phyloP scores from a whole-genome alignment of 2,113 vertebrate genomes.

The Gymnobelideus leadbeateri region DNA sequence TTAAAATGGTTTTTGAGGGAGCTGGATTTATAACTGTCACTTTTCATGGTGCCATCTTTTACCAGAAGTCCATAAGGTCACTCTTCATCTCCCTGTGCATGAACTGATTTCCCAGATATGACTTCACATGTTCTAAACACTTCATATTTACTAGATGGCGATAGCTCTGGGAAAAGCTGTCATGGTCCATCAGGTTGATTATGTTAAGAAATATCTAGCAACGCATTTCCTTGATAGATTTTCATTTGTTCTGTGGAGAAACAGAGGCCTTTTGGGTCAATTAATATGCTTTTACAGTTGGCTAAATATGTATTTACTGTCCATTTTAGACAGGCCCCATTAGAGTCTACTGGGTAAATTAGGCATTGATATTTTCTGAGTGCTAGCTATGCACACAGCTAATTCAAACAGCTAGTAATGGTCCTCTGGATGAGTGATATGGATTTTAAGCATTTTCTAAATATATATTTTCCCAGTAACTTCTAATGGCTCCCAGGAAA shows the following conservation, averaged over 20 bases:
- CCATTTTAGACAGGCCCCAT: constrained; percentile 25
- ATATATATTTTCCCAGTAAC: constrained; percentile 33
- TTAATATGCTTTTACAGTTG: constrained; percentile 41
- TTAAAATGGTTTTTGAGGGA: not conserved
- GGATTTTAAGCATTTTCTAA: constrained; percentile 42
- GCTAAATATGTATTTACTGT: constrained; percentile 45
- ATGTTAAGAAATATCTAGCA: constrained; percentile 43
- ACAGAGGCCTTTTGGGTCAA: constrained; percentile 10
- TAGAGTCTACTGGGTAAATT: constrained; percentile 47
- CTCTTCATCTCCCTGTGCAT: not conserved
- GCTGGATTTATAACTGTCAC: not conserved
- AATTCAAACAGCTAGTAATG: constrained; percentile 40
- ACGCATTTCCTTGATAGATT: constrained; percentile 49
- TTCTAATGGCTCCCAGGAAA: not conserved
- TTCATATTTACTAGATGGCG: constrained; percentile 23
- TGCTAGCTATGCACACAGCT: not conserved
- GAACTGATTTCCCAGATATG: constrained; percentile 3
- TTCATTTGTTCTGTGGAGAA: constrained; percentile 21
- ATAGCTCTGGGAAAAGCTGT: constrained; percentile 32
- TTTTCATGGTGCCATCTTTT: not conserved
- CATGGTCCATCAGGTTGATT: constrained; percentile 29
- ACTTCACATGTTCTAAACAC: not conserved
- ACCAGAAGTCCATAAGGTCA: not conserved
- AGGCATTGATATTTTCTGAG: constrained; percentile 43
- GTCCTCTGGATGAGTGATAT: constrained; percentile 40